Evolutionary conservation across 2,113 vertebrate species (phyloP).

Genomic region (Urocitellus parryii): DNA sequence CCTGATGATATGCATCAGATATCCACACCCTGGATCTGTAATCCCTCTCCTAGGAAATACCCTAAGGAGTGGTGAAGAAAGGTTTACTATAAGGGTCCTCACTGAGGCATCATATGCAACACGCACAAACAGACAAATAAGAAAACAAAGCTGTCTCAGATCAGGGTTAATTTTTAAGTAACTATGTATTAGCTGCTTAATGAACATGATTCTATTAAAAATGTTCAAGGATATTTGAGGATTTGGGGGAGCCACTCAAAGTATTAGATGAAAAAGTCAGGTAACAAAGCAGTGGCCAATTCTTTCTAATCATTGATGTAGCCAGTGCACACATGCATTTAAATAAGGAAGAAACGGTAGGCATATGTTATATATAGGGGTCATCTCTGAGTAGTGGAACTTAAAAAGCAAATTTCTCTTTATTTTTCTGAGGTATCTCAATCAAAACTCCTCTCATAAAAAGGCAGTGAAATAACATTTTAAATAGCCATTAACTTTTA

Average conservation of each 20-base stretch:
- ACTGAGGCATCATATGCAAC: background rate
- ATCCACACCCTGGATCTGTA: background rate
- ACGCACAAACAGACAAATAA: background rate
- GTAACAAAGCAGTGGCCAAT: background rate
- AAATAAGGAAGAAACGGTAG: background rate
- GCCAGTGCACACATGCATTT: background rate
- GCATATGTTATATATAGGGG: background rate
- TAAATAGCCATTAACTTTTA: conserved; percentile 22
- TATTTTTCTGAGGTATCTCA: background rate
- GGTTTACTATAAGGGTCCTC: background rate
- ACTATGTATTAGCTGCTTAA: background rate
- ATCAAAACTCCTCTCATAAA: background rate
- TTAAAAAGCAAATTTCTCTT: conserved; percentile 16
- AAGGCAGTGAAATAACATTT: conserved; percentile 50
- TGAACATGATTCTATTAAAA: background rate
- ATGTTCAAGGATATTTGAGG: background rate
- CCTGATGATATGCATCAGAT: background rate
- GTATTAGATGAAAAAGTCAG: background rate
- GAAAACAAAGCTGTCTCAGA: background rate
- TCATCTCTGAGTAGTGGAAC: background rate
- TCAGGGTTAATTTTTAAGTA: background rate
- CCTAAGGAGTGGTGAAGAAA: background rate
- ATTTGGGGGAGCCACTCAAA: background rate
- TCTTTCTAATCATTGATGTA: background rate
- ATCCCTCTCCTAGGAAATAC: background rate